Conservation (phyloP, 2,797 vertebrate genomes). For the Propithecus perrieri region DNA sequence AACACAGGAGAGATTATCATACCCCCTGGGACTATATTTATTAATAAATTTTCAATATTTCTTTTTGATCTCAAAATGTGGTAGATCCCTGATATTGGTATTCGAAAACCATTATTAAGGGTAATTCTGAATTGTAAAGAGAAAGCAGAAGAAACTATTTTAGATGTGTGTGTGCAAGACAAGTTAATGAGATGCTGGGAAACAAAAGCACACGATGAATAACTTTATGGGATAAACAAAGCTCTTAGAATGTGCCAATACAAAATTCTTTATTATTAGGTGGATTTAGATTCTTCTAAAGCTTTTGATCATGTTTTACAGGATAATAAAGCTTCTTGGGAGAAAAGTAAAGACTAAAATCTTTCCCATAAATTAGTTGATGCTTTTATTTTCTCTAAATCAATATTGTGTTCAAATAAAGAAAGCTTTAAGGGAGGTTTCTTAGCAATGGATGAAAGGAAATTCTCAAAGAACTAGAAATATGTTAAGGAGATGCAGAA, state of each 20-base stretch:
- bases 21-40: background rate
- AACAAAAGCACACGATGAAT: conserved; percentile 41
- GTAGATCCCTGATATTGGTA: background rate
- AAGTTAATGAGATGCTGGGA: conserved; percentile 53
- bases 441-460: conserved; percentile 37
- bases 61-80: conserved; percentile 30
- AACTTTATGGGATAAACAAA: conserved; percentile 58
- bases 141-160: conserved; percentile 53
- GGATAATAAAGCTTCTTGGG: conserved; percentile 44
- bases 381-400: conserved; percentile 62
- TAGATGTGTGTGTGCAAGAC: background rate
- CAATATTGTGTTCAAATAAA: conserved; percentile 17
- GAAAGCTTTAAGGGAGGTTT: conserved; percentile 44
- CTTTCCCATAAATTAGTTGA: conserved; percentile 55
- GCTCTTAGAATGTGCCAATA: conserved; percentile 51
- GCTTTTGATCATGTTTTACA: conserved; percentile 38
- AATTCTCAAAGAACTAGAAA: conserved; percentile 47
- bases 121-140: conserved; percentile 45
- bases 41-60: background rate
- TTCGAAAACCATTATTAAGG: conserved; percentile 32
- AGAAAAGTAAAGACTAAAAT: conserved; percentile 53
- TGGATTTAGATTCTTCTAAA: conserved; percentile 40
- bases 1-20: background rate
- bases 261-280: conserved; percentile 56
- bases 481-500: conserved; percentile 38